Conservation (phyloP, 2,113 vertebrate species). For the Melanocharis versteri region DNA sequence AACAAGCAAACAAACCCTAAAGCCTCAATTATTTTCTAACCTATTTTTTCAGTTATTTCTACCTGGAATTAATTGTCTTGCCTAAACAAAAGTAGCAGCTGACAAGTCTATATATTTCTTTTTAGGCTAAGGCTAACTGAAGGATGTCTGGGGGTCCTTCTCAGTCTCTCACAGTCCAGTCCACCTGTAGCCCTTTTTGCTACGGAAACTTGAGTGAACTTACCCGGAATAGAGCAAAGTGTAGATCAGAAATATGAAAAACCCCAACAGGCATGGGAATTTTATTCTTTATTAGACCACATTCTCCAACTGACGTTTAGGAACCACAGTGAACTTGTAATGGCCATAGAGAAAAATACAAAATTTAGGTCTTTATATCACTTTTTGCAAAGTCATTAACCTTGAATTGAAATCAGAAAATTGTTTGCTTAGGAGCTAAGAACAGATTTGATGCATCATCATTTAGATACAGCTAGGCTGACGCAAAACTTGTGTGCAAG, state of each 20-base stretch:
- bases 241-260: background rate
- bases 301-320: background rate
- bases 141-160: background rate
- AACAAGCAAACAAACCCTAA: background rate
- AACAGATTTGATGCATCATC: background rate
- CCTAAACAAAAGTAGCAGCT: background rate
- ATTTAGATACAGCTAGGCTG: background rate
- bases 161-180: background rate
- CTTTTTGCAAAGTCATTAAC: background rate
- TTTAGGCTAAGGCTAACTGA: background rate
- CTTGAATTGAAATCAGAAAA: background rate
- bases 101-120: background rate
- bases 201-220: background rate
- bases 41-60: background rate
- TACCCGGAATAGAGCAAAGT: background rate
- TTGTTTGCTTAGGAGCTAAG: background rate
- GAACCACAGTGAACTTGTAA: background rate
- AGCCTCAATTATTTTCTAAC: background rate
- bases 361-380: background rate
- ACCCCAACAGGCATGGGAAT: fast-evolving
- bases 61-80: background rate
- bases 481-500: background rate
- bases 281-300: background rate
- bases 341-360: background rate
- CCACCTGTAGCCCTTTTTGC: background rate